A percentile compares a stretch with the other conserved stretches of the same genome.
Evolutionary conservation across 2,797 vertebrate species (phyloP).

Genomic region (Podarcis siculus): DNA sequence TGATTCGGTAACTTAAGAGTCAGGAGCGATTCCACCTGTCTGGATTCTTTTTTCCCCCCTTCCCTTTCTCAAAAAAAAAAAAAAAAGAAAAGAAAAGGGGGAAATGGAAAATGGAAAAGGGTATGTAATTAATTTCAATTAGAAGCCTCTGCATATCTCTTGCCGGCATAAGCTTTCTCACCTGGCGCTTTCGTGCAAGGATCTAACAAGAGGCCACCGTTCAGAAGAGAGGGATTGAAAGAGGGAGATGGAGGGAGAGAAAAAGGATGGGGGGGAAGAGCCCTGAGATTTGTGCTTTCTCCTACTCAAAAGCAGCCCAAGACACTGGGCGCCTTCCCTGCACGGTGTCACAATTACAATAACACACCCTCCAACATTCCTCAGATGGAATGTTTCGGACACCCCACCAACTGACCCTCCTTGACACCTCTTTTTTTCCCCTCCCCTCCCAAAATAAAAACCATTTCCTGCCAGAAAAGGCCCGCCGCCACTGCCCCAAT

Average conservation of each 20-base stretch:
- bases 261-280: not conserved
- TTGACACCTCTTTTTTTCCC: no score
- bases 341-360: not conserved
- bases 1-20: constrained; percentile 73
- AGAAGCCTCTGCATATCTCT: constrained; percentile 67
- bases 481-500: no score
- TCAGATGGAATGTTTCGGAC: no score
- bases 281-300: not conserved
- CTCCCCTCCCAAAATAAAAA: no score
- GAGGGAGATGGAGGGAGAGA: not conserved
- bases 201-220: constrained; percentile 7
- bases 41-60: constrained; percentile 24
- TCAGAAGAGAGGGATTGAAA: constrained; percentile 42
- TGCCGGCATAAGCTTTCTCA: constrained; percentile 68
- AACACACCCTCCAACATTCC: not conserved
- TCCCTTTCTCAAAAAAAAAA: constrained; percentile 54
- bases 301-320: no score
- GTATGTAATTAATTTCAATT: constrained; percentile 85
- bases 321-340: not conserved
- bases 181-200: constrained; percentile 49
- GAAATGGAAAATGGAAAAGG: constrained; percentile 80
- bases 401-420: no score
- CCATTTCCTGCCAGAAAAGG: no score
- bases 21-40: constrained; percentile 82
- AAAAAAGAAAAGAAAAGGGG: constrained; percentile 17